Base-by-base conservation (phyloP, 35 echinoderm and acorn worm genomes). In the Apostichopus japonicus region DNA sequence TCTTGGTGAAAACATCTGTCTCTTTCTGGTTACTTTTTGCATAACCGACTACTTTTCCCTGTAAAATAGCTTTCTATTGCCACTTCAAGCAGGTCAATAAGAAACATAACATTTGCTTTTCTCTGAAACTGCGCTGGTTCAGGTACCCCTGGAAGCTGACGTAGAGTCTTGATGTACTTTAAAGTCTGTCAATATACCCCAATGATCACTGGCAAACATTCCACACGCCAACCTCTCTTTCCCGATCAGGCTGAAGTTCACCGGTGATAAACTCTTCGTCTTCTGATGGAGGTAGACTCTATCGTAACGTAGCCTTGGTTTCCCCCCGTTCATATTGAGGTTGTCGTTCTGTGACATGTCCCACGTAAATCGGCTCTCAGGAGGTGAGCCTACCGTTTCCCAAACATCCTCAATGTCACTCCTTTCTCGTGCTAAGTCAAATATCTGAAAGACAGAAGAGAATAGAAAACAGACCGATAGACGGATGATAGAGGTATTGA, bases 301-400 rank as follows among this genome's bases (percentile, higher is more conserved):
- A 15, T 89, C 86, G 51, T 65, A 89, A 15, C 86, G 86, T 21
- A 89, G 22, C n/a, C 67, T 89, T n/a, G 86, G 86, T 24, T 58
- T 57, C 0, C 81, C 4, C 1, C 86, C 86, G 11, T 51, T 53
- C 61, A 89, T 27, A 17, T 73, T 7, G 11, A 89, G 86, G 63
- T 89, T 89, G 63, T 89, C 86, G n/a, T 89, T 89, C 23, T 89
- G 86, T 19, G 63, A 13, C 86, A 72, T 89, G 63, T 89, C 86
- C 86, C 86, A 89, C 6, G 86, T 89, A 8, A 65, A 89, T 1
- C 86, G 23, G 10, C 63, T 89, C 6, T 89, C 86, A 8, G 56
- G 5, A 8, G 62, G 16, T 27, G 86, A 89, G 53, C 86, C 86
- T 10, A 89, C 2, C 6, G 62, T 23, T 53, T 89, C 86, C 86